Conservation (phyloP, 2,797 vertebrate species). For the Myoxocephalus aenaeus region DNA sequence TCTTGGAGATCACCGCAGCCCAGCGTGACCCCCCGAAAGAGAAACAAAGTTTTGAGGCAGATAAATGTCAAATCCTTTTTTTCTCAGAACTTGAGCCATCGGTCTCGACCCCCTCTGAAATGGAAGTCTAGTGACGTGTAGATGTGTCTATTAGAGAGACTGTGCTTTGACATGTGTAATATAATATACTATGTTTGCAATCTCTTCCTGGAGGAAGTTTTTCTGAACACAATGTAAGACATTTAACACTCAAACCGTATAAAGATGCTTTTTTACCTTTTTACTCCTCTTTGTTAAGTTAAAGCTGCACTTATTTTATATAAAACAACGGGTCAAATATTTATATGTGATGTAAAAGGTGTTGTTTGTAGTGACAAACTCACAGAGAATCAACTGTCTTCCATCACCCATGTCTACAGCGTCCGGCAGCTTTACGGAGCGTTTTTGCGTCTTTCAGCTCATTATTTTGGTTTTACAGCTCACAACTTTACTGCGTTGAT, state of each 20-base stretch:
- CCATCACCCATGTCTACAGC: neutral
- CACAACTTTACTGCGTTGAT: too few relatives aligned
- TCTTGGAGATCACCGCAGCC: slow-evolving; percentile 48
- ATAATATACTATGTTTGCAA: slow-evolving; percentile 43
- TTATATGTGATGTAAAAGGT: neutral
- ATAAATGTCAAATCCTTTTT: slow-evolving; percentile 56
- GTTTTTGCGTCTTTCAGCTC: too few relatives aligned
- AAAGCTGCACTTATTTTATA: neutral
- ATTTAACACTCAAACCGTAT: neutral
- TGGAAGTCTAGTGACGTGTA: neutral
- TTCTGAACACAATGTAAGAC: slow-evolving; percentile 15
- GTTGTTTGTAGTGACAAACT: neutral
- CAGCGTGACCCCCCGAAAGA: slow-evolving; percentile 40
- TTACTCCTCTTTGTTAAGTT: neutral
- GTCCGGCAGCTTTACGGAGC: too few relatives aligned
- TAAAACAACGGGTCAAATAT: neutral
- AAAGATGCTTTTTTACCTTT: neutral
- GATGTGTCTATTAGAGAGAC: slow-evolving; percentile 33
- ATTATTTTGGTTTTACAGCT: too few relatives aligned
- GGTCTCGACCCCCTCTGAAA: slow-evolving; percentile 38
- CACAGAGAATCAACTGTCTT: neutral
- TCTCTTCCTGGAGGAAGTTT: slow-evolving; percentile 44
- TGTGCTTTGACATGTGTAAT: slow-evolving; percentile 51
- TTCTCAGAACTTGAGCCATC: slow-evolving; percentile 39
- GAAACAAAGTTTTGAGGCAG: slow-evolving; percentile 41